Conservation (phyloP, 2,888 invertebrate genomes). For the Himalopsyche kuldschensis region DNA sequence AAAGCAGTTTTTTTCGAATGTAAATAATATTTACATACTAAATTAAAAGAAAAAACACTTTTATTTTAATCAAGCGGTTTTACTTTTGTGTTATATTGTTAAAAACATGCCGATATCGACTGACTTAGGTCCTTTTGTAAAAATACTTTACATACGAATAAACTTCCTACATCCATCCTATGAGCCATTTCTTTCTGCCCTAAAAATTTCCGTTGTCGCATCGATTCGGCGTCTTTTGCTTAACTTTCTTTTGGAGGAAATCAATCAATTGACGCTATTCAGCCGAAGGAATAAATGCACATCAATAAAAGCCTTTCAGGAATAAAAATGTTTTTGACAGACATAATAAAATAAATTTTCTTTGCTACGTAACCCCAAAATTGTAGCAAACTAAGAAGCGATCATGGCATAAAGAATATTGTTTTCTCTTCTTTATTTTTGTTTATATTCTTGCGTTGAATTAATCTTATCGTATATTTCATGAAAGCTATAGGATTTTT, state of each 20-base stretch:
- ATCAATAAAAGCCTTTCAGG: background rate
- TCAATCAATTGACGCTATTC: background rate
- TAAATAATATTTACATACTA: too few relatives aligned
- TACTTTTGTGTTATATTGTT: too few relatives aligned
- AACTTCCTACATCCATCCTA: background rate
- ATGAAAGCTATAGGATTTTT: too few relatives aligned
- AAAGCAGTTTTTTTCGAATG: too few relatives aligned
- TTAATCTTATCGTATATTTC: too few relatives aligned
- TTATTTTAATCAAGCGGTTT: too few relatives aligned
- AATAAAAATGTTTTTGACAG: background rate
- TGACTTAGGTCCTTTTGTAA: background rate
- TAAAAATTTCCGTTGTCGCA: background rate
- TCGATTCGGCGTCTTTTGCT: background rate
- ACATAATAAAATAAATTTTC: background rate
- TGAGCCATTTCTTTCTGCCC: background rate
- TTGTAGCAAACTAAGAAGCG: background rate
- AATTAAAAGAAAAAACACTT: too few relatives aligned
- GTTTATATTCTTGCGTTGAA: too few relatives aligned
- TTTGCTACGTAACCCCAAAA: background rate
- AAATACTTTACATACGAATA: background rate
- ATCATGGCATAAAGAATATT: background rate
- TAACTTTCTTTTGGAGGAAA: background rate
- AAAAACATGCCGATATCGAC: background rate
- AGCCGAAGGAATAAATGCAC: background rate
- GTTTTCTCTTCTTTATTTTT: too few relatives aligned